Conservation (phyloP, 2,113 vertebrate genomes). For the Pandion haliaetus region DNA sequence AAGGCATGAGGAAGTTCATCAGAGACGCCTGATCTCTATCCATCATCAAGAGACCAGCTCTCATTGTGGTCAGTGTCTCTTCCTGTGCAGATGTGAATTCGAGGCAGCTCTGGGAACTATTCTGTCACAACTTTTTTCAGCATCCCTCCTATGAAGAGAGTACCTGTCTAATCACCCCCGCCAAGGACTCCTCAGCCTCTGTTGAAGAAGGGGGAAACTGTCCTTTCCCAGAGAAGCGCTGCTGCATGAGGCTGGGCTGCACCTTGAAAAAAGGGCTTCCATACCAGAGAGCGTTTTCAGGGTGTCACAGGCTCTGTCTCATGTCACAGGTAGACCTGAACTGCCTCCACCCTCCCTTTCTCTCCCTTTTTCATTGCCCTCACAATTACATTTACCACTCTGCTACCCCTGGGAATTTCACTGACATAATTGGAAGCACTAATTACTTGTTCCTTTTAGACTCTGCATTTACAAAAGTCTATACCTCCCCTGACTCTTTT, state of each 20-base stretch:
- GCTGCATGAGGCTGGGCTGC: not conserved
- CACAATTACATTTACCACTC: not conserved
- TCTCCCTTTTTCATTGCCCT: not conserved
- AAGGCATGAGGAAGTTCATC: not conserved
- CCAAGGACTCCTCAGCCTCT: not conserved
- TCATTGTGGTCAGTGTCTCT: not conserved
- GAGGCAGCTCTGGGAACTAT: not conserved
- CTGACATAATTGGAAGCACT: not conserved
- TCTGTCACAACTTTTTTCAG: not conserved
- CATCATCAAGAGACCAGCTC: not conserved
- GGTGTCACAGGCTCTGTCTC: not conserved
- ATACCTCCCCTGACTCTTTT: not conserved
- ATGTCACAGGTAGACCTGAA: not conserved
- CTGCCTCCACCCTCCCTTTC: not conserved
- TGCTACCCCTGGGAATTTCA: not conserved
- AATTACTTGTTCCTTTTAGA: not conserved
- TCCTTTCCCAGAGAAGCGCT: not conserved
- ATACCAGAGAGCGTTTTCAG: not conserved
- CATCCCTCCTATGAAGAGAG: not conserved
- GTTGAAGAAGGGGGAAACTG: fast-evolving
- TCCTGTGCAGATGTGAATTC: not conserved
- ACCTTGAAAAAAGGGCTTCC: not conserved
- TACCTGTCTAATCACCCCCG: not conserved
- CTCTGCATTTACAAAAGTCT: not conserved
- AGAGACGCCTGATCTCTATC: not conserved